These are phyloP conservation scores for Nerophis ophidion DNA, from an alignment of 2,113 vertebrate genomes.

Conservation along the genomic window DNA sequence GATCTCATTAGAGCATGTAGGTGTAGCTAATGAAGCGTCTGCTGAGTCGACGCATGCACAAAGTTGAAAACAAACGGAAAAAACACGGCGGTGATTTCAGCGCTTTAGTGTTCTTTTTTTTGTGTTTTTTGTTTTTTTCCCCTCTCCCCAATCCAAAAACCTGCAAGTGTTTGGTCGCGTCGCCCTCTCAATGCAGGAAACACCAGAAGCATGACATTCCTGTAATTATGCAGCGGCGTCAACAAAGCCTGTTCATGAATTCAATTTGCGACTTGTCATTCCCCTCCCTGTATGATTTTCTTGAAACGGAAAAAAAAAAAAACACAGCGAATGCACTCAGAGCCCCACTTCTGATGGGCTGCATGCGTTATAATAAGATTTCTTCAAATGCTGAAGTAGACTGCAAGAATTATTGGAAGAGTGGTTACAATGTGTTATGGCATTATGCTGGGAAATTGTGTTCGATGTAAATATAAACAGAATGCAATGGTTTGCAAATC, in stretches of 20 bases:
- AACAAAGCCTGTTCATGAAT: slow-evolving; percentile 66
- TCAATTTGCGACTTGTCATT: slow-evolving; percentile 71
- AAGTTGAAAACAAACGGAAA: slow-evolving; percentile 21
- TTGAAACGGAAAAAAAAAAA: slow-evolving; percentile 29
- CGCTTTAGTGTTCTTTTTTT: slow-evolving; percentile 13
- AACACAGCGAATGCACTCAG: slow-evolving; percentile 55
- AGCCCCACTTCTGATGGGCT: slow-evolving; percentile 58
- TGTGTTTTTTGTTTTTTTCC: no score
- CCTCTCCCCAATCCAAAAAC: not conserved
- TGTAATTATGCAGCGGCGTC: slow-evolving; percentile 66
- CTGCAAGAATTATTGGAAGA: slow-evolving; percentile 27
- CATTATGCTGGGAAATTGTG: no score
- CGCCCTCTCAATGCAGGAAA: slow-evolving; percentile 31
- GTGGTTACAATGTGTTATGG: slow-evolving; percentile 22
- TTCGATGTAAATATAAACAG: no score
- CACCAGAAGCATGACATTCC: slow-evolving; percentile 49
- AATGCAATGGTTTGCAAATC: no score
- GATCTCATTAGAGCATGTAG: not conserved
- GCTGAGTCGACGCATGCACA: slow-evolving; percentile 13
- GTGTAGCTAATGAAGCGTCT: slow-evolving; percentile 9
- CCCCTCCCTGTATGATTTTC: slow-evolving; percentile 48
- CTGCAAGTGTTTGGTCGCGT: slow-evolving; percentile 18
- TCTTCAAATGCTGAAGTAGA: slow-evolving; percentile 25
- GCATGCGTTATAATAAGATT: slow-evolving; percentile 35
- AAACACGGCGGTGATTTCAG: slow-evolving; percentile 11